Evolutionary conservation across 2,113 vertebrate species (phyloP).

Genomic region (Pedionomus torquatus): DNA sequence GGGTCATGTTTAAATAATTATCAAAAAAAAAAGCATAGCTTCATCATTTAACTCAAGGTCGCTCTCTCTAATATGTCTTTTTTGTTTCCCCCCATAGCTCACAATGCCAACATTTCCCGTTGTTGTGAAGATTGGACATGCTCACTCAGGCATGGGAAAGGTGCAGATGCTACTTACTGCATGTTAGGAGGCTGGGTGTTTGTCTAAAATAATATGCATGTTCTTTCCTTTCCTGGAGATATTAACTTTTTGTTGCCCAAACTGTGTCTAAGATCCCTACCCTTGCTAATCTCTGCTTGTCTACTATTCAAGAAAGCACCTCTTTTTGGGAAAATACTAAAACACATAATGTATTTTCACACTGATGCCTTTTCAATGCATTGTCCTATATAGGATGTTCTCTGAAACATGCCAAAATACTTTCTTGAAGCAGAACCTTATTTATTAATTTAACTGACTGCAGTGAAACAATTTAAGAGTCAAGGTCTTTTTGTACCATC

Average conservation of each 20-base stretch:
- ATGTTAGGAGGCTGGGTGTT: neutral
- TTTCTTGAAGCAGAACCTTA: neutral
- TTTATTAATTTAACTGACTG: neutral
- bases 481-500: neutral
- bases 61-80: neutral
- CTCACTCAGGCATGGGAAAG: conserved; percentile 99
- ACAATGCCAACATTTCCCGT: conserved; percentile 94
- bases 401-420: neutral
- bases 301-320: neutral
- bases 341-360: rapidly evolving
- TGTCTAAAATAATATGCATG: neutral
- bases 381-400: neutral
- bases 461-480: neutral
- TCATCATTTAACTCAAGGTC: neutral
- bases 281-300: neutral
- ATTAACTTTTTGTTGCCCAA: neutral
- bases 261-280: neutral
- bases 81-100: conserved; percentile 82
- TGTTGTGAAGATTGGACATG: conserved; percentile 98
- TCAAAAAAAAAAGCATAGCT: neutral
- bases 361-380: neutral
- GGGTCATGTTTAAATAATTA: neutral
- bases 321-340: neutral
- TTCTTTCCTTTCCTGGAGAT: neutral
- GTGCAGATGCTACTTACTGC: conserved; percentile 74